These are phyloP conservation scores for Epirrhoe alternata DNA, from an alignment of 2,888 invertebrate genomes.

Conservation along the genomic window DNA sequence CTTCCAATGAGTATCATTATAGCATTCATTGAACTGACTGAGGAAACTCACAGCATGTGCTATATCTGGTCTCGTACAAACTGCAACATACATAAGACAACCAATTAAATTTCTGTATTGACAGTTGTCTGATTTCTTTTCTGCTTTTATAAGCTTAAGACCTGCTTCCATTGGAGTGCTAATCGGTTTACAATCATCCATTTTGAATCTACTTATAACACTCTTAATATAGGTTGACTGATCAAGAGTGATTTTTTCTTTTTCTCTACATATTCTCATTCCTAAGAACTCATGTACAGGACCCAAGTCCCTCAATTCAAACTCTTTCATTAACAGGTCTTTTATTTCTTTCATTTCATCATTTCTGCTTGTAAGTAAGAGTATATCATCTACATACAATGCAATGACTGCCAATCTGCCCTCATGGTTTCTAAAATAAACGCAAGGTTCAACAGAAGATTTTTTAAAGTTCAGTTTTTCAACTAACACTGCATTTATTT, in stretches of 20 bases:
- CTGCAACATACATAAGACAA: conserved; percentile 42
- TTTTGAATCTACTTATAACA: conserved; percentile 1
- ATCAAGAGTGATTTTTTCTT: conserved; percentile 1
- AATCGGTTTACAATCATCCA: conserved; percentile 7
- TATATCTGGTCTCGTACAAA: conserved; percentile 44
- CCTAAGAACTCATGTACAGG: conserved; percentile 11
- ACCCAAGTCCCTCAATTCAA: conserved; percentile 40
- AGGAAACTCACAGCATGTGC: conserved; percentile 33
- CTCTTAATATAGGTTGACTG: conserved; percentile 8
- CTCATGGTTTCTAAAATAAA: background rate
- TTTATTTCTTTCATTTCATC: conserved; percentile 22
- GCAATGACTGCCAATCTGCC: conserved; percentile 5
- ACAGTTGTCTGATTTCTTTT: too few relatives aligned
- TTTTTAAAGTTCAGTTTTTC: conserved; percentile 8
- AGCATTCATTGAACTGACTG: conserved; percentile 39
- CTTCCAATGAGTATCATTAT: conserved; percentile 38
- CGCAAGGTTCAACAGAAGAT: conserved; percentile 14
- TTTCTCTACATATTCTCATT: background rate
- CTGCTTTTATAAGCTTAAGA: too few relatives aligned
- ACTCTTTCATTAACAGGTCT: conserved; percentile 23
- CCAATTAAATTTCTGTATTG: conserved; percentile 21
- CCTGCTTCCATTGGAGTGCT: conserved; percentile 6
- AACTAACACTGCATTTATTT: conserved; percentile 5
- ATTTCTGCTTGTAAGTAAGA: conserved; percentile 10
- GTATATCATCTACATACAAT: conserved; percentile 39